Evolutionary conservation across 1,140 invertebrate species (phyloP).

Genomic region (Stenopsyche tienmushanensis): DNA sequence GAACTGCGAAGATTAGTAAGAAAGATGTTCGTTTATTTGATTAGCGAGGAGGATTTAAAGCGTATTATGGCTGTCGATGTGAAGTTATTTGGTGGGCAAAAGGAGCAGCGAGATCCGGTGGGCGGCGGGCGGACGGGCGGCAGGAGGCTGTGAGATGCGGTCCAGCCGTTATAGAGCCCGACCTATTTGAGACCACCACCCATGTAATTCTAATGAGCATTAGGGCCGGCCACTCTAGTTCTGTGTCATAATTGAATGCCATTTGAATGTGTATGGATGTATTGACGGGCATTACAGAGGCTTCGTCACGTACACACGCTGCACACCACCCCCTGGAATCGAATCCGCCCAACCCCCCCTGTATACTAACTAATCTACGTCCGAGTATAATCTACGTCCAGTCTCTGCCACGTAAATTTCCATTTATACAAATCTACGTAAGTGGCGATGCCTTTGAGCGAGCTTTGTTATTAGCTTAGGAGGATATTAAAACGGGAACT

Average conservation of each 20-base stretch:
- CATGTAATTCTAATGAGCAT: conserved; percentile 58
- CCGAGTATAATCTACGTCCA: conserved; percentile 32
- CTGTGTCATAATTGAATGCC: conserved; percentile 36
- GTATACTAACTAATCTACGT: not conserved
- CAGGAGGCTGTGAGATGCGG: not conserved
- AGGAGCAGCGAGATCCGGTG: no score
- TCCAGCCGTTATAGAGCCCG: not conserved
- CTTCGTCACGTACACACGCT: conserved; percentile 37
- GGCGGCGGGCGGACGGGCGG: not conserved
- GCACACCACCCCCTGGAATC: conserved; percentile 2
- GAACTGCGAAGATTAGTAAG: no score
- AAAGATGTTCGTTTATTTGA: no score
- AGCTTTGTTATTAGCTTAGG: conserved; percentile 36
- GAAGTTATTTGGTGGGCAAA: no score
- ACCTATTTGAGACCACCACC: conserved; percentile 32
- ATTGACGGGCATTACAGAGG: conserved; percentile 19
- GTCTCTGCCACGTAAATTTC: conserved; percentile 33
- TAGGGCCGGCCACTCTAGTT: conserved; percentile 49
- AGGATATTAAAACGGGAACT: conserved; percentile 24
- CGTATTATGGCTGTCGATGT: no score
- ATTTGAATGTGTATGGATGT: conserved; percentile 32
- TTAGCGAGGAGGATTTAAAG: no score
- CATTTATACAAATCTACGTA: conserved; percentile 26
- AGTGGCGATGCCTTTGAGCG: conserved; percentile 33
- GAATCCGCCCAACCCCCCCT: conserved; percentile 10